phyloP scores from a whole-genome alignment of 2,888 invertebrate species.

The Megalurothrips usitatus region DNA sequence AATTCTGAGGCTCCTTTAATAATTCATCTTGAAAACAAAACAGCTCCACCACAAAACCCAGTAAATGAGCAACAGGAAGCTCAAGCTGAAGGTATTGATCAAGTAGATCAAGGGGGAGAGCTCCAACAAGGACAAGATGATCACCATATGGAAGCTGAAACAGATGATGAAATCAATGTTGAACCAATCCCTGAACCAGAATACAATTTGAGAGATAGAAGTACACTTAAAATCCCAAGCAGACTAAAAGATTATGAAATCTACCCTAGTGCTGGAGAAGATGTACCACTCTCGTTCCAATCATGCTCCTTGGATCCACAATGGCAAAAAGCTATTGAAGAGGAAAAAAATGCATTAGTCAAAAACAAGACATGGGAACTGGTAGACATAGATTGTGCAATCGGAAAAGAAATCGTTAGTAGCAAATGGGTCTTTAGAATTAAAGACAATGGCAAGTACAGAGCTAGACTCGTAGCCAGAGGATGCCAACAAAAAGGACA shows the following conservation, averaged over 20 bases:
- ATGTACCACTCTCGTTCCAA: conserved; percentile 28
- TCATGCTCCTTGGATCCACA: conserved; percentile 32
- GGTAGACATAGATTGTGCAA: conserved; percentile 35
- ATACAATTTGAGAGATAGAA: background rate
- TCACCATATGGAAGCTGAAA: no score
- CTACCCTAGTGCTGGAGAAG: background rate
- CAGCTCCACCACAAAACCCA: background rate
- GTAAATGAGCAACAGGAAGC: background rate
- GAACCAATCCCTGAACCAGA: background rate
- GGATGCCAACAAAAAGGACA: no score
- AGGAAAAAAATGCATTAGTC: conserved; percentile 37
- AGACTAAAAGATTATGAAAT: background rate
- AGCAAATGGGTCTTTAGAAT: conserved; percentile 41
- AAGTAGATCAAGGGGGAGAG: no score
- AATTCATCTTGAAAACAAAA: background rate
- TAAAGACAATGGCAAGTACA: conserved; percentile 33
- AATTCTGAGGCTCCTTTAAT: background rate
- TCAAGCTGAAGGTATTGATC: background rate
- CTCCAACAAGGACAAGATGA: no score
- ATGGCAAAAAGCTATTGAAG: conserved; percentile 37
- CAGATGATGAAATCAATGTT: background rate
- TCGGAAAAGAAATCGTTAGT: conserved; percentile 34
- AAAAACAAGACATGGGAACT: conserved; percentile 39
- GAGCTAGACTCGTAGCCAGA: conserved; percentile 31
- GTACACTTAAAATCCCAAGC: background rate